phyloP scores from a whole-genome alignment of 2,797 vertebrate genomes.

The Calcarius lapponicus region DNA sequence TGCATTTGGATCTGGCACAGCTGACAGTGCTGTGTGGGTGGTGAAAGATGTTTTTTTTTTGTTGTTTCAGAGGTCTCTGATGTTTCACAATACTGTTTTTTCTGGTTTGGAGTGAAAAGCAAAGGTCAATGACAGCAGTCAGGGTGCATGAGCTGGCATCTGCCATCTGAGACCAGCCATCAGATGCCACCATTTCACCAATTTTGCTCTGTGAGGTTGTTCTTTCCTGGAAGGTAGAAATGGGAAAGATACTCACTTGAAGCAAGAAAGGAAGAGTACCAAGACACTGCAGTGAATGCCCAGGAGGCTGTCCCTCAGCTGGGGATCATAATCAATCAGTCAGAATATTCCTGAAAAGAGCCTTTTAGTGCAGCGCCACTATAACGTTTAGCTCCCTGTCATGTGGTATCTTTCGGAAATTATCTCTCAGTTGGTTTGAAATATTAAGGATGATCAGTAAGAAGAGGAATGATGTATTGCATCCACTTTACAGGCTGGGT shows the following conservation, averaged over 20 bases:
- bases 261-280: neutral
- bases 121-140: neutral
- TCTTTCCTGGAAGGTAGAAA: neutral
- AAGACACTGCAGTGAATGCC: neutral
- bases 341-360: neutral
- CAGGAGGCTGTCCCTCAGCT: neutral
- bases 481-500: neutral
- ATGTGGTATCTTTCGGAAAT: neutral
- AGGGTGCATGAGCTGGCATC: neutral
- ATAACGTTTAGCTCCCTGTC: neutral
- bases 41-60: neutral
- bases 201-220: neutral
- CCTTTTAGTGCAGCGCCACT: neutral
- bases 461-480: neutral
- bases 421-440: neutral
- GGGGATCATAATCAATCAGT: neutral
- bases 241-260: neutral
- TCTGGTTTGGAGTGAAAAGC: conserved; percentile 9
- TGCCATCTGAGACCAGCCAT: neutral
- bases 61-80: neutral
- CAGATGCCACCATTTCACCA: neutral
- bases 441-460: neutral
- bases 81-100: conserved; percentile 29
- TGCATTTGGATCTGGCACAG: neutral
- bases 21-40: neutral